Evolutionary conservation across 2,888 invertebrate genomes (phyloP).

Genomic region (Agonopterix subpropinquella): DNA sequence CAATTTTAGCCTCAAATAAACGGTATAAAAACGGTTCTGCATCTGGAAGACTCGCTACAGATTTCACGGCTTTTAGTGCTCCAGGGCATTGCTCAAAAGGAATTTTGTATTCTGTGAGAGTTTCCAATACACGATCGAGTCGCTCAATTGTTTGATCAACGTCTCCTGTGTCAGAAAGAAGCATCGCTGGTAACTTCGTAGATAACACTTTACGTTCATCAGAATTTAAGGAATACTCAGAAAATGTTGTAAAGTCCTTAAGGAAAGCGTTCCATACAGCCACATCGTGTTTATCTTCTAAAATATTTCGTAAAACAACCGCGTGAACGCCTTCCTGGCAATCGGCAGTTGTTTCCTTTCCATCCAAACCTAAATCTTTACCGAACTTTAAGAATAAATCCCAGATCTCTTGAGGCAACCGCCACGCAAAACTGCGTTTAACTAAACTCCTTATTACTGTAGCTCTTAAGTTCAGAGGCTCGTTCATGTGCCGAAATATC

Average conservation of each 20-base stretch:
- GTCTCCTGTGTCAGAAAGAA: slow-evolving; percentile 18
- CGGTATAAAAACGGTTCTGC: slow-evolving; percentile 22
- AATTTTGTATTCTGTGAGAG: slow-evolving; percentile 27
- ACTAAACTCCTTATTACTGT: slow-evolving; percentile 48
- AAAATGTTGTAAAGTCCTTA: slow-evolving; percentile 31
- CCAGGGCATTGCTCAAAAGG: slow-evolving; percentile 20
- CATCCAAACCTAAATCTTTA: slow-evolving; percentile 45
- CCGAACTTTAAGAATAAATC: slow-evolving; percentile 33
- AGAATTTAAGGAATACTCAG: slow-evolving; percentile 31
- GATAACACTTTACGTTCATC: slow-evolving; percentile 27
- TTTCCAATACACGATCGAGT: slow-evolving; percentile 27
- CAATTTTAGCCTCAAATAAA: slow-evolving; percentile 30
- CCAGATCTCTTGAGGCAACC: slow-evolving; percentile 38
- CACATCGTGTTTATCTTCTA: slow-evolving; percentile 16
- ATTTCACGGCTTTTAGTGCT: slow-evolving; percentile 20
- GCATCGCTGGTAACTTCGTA: slow-evolving; percentile 17
- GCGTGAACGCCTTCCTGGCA: slow-evolving; percentile 50
- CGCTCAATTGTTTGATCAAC: slow-evolving; percentile 9
- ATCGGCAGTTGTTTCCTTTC: slow-evolving; percentile 24
- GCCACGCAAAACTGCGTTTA: slow-evolving; percentile 45
- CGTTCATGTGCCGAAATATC: slow-evolving; percentile 34
- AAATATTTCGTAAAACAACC: slow-evolving; percentile 35
- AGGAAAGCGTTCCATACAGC: slow-evolving; percentile 28
- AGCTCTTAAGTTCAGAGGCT: slow-evolving; percentile 42
- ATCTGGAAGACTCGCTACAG: slow-evolving; percentile 21